Evolutionary conservation across 2,888 invertebrate species (phyloP), one percentile per base, ranked within the genome.

Genomic region (Andrena flavipes): DNA sequence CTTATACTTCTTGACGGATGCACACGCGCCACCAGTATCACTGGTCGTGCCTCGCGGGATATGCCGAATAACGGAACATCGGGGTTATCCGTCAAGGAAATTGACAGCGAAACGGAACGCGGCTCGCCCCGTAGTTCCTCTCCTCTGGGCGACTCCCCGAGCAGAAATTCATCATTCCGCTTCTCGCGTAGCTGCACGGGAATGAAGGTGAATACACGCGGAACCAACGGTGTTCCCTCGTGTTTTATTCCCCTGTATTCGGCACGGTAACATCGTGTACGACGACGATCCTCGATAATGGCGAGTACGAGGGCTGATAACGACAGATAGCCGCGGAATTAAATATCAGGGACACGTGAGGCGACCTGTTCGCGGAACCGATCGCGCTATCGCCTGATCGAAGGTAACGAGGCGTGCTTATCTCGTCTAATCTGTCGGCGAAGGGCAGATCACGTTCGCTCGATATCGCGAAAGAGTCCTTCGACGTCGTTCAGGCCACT

Each of bases 271-370:
- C 68, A 26, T 10, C 26, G 29, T n/a, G 79, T n/a, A 65, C 70
- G 48, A 10, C 29, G 26, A 69, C 42, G 29, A 29, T 49, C 26
- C 10, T 6, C 10, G 62, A 49, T 54, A 54, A 60, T 51, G 80
- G 48, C 74, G 67, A 56, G 82, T 74, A 82, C 85, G 79, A 69
- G 69, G 85, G n/a, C 74, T 80, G 85, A 85, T 85, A 85, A 85
- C 76, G 54, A 64, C 26, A 73, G 71, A 84, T 74, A 80, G 59
- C 63, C 33, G 48, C n/a, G 63, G 73, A 80, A 70, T 65, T 76
- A 74, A 80, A 81, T 77, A 70, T 70, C 75, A 77, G 77, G 54
- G 81, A 54, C 67, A 54, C 68, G 80, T 63, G 26, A 72, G 51
- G 62, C 42, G 35, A 67, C 51, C 30, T 26, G 65, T 64, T 42